These are phyloP conservation scores for Alcedo atthis DNA, from an alignment of 2,797 vertebrate genomes.

Conservation along the genomic window DNA sequence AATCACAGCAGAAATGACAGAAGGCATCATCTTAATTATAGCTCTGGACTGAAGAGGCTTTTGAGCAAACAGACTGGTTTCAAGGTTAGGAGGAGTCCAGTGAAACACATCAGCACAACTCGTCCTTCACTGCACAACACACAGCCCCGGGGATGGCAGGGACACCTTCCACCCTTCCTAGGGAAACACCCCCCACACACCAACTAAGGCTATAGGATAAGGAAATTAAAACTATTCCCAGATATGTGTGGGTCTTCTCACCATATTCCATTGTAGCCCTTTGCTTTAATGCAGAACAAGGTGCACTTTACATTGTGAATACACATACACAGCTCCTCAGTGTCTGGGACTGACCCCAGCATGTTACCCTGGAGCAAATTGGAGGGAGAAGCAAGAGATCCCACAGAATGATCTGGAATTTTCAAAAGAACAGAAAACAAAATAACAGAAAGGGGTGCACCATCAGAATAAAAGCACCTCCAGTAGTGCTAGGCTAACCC, in stretches of 20 bases:
- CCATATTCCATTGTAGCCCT: not conserved
- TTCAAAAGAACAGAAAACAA: not conserved
- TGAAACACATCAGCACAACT: accelerated
- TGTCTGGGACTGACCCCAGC: not conserved
- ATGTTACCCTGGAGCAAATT: accelerated
- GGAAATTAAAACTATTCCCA: not conserved
- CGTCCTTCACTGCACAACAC: not conserved
- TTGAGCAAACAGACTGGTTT: not conserved
- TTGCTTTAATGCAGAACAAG: not conserved
- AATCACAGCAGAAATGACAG: not conserved
- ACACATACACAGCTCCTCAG: not conserved
- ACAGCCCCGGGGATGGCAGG: accelerated
- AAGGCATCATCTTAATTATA: not conserved
- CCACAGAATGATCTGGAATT: not conserved
- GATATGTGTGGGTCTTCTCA: not conserved
- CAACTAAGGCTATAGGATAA: not conserved
- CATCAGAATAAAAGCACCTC: not conserved
- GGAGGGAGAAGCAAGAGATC: not conserved
- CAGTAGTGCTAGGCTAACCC: not conserved
- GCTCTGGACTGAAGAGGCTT: not conserved
- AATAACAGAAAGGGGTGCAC: not conserved
- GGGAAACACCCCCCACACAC: accelerated
- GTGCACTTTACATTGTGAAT: not conserved
- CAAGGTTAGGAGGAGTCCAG: not conserved
- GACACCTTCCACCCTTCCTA: not conserved